Evolutionary conservation across 2,888 invertebrate species (phyloP), one percentile per base, ranked within the genome.

Genomic region (Orgyia antiqua): DNA sequence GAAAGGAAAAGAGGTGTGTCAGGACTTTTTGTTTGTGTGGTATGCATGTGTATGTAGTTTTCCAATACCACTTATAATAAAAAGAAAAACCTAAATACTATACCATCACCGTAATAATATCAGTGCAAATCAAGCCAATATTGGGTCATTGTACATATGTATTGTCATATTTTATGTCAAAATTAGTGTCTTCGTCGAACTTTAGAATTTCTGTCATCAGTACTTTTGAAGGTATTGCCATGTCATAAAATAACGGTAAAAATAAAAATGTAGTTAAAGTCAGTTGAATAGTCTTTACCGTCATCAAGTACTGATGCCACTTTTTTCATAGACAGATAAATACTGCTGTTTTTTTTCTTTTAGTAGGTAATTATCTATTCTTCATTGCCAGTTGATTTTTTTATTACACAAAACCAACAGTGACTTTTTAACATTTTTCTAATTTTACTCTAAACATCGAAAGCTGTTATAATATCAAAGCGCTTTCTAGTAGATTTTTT

Each of bases 1-100:
- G 36, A 23, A 38, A 46, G 20, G 33, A 33, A 39, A 42, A 56
- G 46, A 59, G 51, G 42, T 57, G 47, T 52, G 51, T 51, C 49
- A 51, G 51, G 48, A 51, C 38, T 40, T 39, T 36, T 36, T n/a
- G 35, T 30, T 27, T 34, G 35, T 46, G 38, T 36, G 17, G 13
- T 48, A 40, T 45, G 45, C 43, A 43, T 33, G 43, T 45, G 45
- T 49, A 30, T 48, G 37, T 48, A 31, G n/a, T n/a, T n/a, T 37
- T 36, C 53, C 41, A 45, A 49, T 44, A 52, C 47, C 45, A 37
- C 39, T 31, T 28, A 30, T 34, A 24, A 35, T 34, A 32, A 33
- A 36, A 38, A n/a, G n/a, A n/a, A n/a, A n/a, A n/a, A n/a, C n/a
- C n/a, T n/a, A n/a, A n/a, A n/a, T n/a, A n/a, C n/a, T n/a, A n/a